A percentile compares a stretch with the other conserved stretches of the same genome.
These are phyloP conservation scores for Aleiodes alternator DNA, from an alignment of 2,888 invertebrate genomes.

Conservation along the genomic window DNA sequence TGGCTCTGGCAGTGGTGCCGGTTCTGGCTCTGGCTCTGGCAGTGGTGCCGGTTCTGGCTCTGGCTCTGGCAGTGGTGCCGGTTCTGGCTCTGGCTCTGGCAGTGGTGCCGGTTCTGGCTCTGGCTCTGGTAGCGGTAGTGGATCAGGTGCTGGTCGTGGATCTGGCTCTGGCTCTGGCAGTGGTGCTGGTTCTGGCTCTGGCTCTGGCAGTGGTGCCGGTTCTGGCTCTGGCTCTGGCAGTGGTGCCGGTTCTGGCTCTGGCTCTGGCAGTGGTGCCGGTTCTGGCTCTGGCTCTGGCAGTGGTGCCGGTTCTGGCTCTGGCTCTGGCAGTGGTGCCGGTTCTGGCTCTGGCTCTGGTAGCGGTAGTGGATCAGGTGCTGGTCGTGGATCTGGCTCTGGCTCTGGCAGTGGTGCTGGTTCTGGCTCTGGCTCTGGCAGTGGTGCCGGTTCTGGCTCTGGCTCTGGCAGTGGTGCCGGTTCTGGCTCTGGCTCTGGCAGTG, in stretches of 20 bases:
- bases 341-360: neutral
- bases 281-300: too few species aligned
- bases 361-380: neutral
- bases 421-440: neutral
- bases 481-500: neutral
- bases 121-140: neutral
- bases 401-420: neutral
- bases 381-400: neutral
- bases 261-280: too few species aligned
- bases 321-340: neutral
- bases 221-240: neutral
- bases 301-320: too few species aligned
- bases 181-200: neutral
- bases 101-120: neutral
- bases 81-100: too few species aligned
- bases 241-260: neutral
- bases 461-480: neutral
- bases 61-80: too few species aligned
- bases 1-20: neutral
- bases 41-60: too few species aligned
- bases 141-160: neutral
- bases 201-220: neutral
- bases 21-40: neutral
- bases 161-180: neutral
- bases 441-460: neutral